Evolutionary conservation across 2,113 vertebrate species (phyloP).

Genomic region (Engystomops pustulosus): DNA sequence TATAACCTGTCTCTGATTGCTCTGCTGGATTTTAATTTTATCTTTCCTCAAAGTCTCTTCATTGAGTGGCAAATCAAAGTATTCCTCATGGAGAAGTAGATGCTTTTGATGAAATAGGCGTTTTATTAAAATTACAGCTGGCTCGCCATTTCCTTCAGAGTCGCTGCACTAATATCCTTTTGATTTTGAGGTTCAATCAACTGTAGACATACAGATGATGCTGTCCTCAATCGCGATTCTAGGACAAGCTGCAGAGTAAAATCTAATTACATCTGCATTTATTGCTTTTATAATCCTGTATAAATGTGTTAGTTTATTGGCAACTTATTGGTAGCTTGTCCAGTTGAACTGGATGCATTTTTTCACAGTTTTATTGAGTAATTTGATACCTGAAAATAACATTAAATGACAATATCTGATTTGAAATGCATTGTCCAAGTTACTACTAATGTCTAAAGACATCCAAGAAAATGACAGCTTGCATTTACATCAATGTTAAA

Average conservation of each 20-base stretch:
- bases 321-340: background rate
- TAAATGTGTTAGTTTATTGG: background rate
- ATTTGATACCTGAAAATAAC: background rate
- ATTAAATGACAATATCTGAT: background rate
- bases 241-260: slow-evolving; percentile 9
- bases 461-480: no score
- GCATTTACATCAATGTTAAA: no score
- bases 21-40: slow-evolving; percentile 24
- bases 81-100: background rate
- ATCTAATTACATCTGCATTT: slow-evolving; percentile 29
- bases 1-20: slow-evolving; percentile 12
- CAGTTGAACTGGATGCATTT: background rate
- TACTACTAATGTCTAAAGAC: background rate
- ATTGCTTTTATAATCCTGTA: background rate
- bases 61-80: background rate
- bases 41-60: slow-evolving; percentile 28
- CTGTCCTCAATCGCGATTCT: background rate
- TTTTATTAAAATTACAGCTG: slow-evolving; percentile 33
- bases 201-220: slow-evolving; percentile 16
- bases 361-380: background rate
- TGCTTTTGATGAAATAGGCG: slow-evolving; percentile 33
- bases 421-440: background rate
- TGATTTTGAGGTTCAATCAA: background rate
- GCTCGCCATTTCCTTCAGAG: background rate
- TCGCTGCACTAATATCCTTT: slow-evolving; percentile 3